A percentile compares a stretch with the other conserved stretches of the same genome.
Evolutionary conservation across 2,797 vertebrate genomes (phyloP).

Genomic region (Anableps anableps): DNA sequence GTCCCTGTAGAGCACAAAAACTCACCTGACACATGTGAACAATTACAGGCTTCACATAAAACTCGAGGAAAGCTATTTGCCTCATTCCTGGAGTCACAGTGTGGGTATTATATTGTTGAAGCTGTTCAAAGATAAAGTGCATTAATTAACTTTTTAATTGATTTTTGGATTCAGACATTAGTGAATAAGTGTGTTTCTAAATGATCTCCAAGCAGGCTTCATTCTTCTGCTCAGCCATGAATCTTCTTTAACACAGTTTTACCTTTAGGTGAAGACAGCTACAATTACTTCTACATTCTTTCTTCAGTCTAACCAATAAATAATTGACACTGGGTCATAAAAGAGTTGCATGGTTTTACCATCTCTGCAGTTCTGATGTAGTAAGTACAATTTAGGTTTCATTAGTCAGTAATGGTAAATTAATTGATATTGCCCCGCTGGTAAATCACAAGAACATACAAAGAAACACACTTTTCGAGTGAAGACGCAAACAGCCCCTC

Average conservation of each 20-base stretch:
- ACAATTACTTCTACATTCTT: conserved; percentile 39
- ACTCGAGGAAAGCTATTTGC: conserved; percentile 41
- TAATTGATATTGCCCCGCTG: background rate
- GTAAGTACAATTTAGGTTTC: background rate
- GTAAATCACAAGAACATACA: background rate
- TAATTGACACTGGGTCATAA: conserved; percentile 10
- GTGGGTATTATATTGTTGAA: conserved; percentile 25
- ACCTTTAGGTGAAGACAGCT: conserved; percentile 37
- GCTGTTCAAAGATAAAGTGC: conserved; percentile 37
- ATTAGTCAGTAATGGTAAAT: background rate
- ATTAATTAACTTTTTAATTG: conserved; percentile 59
- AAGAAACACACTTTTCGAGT: background rate
- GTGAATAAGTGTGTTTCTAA: conserved; percentile 49
- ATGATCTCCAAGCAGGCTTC: conserved; percentile 35
- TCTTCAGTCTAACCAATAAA: conserved; percentile 43
- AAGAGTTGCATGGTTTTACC: background rate
- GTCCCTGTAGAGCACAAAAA: conserved; percentile 47
- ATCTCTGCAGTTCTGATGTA: background rate
- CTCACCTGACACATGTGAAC: conserved; percentile 49
- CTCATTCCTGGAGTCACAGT: conserved; percentile 13
- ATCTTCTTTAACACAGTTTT: conserved; percentile 54
- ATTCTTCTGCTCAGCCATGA: conserved; percentile 34
- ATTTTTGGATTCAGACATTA: conserved; percentile 54
- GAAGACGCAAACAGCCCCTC: background rate
- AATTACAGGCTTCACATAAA: conserved; percentile 53